These are phyloP conservation scores for Amphipyra berbera DNA, from an alignment of 2,888 invertebrate genomes.

Conservation along the genomic window DNA sequence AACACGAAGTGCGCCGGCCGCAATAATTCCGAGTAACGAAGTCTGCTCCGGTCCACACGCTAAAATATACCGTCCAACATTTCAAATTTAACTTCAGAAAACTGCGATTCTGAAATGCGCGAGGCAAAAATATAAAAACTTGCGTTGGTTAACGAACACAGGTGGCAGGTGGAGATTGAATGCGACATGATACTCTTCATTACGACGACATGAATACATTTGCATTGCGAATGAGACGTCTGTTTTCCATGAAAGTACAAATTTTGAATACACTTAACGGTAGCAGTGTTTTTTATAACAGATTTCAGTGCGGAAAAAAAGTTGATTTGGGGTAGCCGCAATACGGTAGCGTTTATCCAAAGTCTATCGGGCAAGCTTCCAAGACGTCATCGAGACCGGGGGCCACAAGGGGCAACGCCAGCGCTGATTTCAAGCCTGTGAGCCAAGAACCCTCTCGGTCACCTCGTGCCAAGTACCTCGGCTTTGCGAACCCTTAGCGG, in stretches of 20 bases:
- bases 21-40: conserved; percentile 65
- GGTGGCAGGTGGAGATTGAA: conserved; percentile 59
- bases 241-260: conserved; percentile 47
- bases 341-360: conserved; percentile 79
- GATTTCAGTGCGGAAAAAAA: conserved; percentile 45
- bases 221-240: conserved; percentile 57
- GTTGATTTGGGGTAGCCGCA: conserved; percentile 63
- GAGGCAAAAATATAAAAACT: conserved; percentile 54
- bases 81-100: conserved; percentile 61
- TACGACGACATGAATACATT: conserved; percentile 64
- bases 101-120: conserved; percentile 50
- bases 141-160: conserved; percentile 57
- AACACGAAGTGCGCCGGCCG: conserved; percentile 56
- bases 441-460: conserved; percentile 73
- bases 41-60: conserved; percentile 42
- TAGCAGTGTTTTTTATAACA: conserved; percentile 31
- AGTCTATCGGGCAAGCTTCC: conserved; percentile 84
- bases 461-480: conserved; percentile 73
- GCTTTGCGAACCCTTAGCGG: conserved; percentile 51
- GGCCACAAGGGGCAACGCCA: conserved; percentile 66
- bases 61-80: conserved; percentile 63
- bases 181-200: conserved; percentile 64
- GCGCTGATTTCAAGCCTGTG: conserved; percentile 65
- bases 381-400: conserved; percentile 75
- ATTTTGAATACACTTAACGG: conserved; percentile 36